These are phyloP conservation scores for Progne subis DNA, from an alignment of 2,113 vertebrate species.

Conservation along the genomic window DNA sequence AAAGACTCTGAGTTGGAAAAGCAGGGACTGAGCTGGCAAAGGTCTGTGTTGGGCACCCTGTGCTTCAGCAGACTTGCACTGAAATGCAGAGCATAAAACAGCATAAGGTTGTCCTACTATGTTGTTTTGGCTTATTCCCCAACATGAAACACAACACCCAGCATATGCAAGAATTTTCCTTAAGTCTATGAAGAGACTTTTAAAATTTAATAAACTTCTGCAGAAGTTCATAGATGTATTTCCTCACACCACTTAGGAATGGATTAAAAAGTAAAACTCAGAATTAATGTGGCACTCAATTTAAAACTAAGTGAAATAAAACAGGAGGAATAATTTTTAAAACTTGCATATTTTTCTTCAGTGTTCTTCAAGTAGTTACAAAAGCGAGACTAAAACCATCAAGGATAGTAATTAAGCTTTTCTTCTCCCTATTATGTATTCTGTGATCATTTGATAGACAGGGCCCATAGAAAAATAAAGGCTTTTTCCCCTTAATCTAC, in stretches of 20 bases:
- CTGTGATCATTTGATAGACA: neutral
- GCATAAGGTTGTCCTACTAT: neutral
- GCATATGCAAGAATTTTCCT: neutral
- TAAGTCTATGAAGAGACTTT: neutral
- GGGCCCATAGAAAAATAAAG: neutral
- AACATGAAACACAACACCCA: neutral
- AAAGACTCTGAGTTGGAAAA: neutral
- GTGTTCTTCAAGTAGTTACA: neutral
- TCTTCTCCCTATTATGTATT: neutral
- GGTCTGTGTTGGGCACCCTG: neutral
- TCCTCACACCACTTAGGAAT: neutral
- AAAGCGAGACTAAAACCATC: neutral
- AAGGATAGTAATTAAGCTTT: neutral
- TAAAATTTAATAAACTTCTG: neutral
- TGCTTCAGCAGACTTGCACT: neutral
- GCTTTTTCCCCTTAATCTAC: neutral
- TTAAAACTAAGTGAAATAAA: neutral
- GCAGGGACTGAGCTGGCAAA: neutral
- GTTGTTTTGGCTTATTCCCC: neutral
- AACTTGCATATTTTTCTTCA: neutral
- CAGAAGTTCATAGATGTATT: neutral
- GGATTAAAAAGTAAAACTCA: neutral
- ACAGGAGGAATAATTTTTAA: neutral
- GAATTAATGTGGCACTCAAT: neutral
- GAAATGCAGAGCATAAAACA: neutral